These are phyloP conservation scores for Osmerus mordax DNA, from an alignment of 2,113 vertebrate genomes.

Conservation along the genomic window DNA sequence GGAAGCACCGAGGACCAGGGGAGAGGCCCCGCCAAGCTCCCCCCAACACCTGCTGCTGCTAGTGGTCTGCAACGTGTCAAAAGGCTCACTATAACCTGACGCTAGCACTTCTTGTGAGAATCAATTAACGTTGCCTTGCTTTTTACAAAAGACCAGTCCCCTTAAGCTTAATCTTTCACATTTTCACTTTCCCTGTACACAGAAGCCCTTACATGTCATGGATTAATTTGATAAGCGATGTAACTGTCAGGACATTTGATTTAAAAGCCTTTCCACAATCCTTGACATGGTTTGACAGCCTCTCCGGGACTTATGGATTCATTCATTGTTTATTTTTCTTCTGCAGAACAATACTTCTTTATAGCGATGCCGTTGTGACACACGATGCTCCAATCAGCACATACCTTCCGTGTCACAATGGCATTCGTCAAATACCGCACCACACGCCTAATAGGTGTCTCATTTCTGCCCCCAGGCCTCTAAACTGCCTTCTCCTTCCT, in stretches of 20 bases:
- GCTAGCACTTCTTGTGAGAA: neutral
- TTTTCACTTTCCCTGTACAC: too few relatives aligned
- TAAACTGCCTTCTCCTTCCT: neutral
- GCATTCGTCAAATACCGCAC: slow-evolving; percentile 50
- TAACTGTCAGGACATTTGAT: too few relatives aligned
- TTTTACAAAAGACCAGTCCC: too few relatives aligned
- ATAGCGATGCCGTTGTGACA: slow-evolving; percentile 41
- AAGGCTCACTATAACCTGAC: neutral
- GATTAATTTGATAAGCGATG: too few relatives aligned
- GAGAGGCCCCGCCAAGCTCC: slow-evolving; percentile 38
- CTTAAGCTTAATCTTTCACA: too few relatives aligned
- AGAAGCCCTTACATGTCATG: too few relatives aligned
- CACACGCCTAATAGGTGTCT: slow-evolving; percentile 32
- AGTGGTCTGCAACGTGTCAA: slow-evolving; percentile 48
- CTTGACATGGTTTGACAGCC: too few relatives aligned
- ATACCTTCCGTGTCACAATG: slow-evolving; percentile 55
- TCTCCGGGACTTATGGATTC: slow-evolving; percentile 49
- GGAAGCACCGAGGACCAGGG: slow-evolving; percentile 37
- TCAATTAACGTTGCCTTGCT: too few relatives aligned
- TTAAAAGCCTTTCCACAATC: too few relatives aligned
- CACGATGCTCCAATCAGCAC: slow-evolving; percentile 42
- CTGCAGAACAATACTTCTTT: slow-evolving; percentile 47
- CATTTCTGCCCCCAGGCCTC: slow-evolving; percentile 25
- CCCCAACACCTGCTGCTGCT: slow-evolving; percentile 68
- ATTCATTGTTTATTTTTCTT: slow-evolving; percentile 60